Base-by-base conservation (phyloP, 1,140 invertebrate genomes). In the Popillia japonica region DNA sequence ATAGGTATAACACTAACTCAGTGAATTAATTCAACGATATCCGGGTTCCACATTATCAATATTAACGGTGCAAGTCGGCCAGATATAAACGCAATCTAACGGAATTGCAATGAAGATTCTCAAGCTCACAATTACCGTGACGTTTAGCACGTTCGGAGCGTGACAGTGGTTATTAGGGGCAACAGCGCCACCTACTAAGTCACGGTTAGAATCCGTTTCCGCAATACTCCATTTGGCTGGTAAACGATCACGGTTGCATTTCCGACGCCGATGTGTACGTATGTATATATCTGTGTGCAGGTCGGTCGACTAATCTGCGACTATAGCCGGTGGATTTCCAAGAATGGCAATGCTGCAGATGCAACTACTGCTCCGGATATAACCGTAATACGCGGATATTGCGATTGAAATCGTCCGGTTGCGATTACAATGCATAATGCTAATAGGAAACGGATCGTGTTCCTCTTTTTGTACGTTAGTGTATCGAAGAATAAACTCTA, bases 181-280 rank as follows among this genome's bases (percentile, higher is more conserved):
- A 17, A n/a, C 48, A 55, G 48, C 14, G 48, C 48, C 48, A n/a
- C 9, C 48, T 55, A 55, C 48, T 55, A 55, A 55, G 48, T 55
- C 48, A 55, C 17, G 48, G 48, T n/a, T 55, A 55, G 48, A 55
- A 55, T 55, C 48, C 11, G 48, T 55, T n/a, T 55, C 48, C 14
- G 48, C 48, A 55, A 17, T 55, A 17, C 48, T 55, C 11, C 48
- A 55, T 55, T 55, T 55, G 48, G 2, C 48, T n/a, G 14, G 48
- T 55, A 55, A 55, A 55, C 11, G 48, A 55, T 17, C 48, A 17
- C 6, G 17, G 3, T 3, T 55, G 48, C 48, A 55, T 17, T 55
- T 55, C 48, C 48, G 48, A 14, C 2, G n/a, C 48, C 14, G 17
- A 55, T 55, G 48, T 17, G 17, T n/a, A 48, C 44, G 44, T 48